These are phyloP conservation scores for Pogonophryne albipinna DNA, from an alignment of 2,797 vertebrate species.

Conservation along the genomic window DNA sequence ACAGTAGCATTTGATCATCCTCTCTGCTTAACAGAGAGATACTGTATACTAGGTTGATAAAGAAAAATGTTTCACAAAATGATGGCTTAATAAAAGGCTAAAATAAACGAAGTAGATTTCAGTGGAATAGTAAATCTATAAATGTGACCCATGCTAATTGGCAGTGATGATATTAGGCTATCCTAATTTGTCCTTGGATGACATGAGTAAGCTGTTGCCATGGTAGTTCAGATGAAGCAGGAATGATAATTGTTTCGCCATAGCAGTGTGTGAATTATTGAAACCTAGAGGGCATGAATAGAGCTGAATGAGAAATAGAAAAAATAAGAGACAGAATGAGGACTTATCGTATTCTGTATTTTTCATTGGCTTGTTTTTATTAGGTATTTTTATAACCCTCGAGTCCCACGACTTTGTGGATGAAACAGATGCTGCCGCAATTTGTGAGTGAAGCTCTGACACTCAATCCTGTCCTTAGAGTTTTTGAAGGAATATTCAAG, in stretches of 20 bases:
- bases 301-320: constrained; percentile 52
- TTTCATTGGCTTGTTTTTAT: constrained; percentile 44
- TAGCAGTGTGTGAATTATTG: constrained; percentile 75
- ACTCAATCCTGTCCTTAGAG: constrained; percentile 31
- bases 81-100: constrained; percentile 1
- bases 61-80: constrained; percentile 7
- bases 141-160: background rate
- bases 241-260: constrained; percentile 75
- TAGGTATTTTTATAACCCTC: constrained; percentile 26
- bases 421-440: constrained; percentile 34
- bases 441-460: constrained; percentile 38
- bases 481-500: constrained; percentile 61
- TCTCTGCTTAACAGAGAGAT: background rate
- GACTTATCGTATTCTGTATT: constrained; percentile 25
- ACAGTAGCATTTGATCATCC: background rate
- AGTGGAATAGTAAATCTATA: constrained; percentile 3
- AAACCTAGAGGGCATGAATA: constrained; percentile 64
- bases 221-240: constrained; percentile 74
- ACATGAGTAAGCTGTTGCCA: constrained; percentile 75
- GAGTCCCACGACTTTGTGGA: constrained; percentile 6
- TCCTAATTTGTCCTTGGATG: constrained; percentile 3
- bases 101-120: background rate
- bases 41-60: background rate
- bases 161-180: constrained; percentile 2
- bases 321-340: constrained; percentile 57